These are phyloP conservation scores for Prietella phreatophila DNA, from an alignment of 2,113 vertebrate genomes.

Conservation along the genomic window DNA sequence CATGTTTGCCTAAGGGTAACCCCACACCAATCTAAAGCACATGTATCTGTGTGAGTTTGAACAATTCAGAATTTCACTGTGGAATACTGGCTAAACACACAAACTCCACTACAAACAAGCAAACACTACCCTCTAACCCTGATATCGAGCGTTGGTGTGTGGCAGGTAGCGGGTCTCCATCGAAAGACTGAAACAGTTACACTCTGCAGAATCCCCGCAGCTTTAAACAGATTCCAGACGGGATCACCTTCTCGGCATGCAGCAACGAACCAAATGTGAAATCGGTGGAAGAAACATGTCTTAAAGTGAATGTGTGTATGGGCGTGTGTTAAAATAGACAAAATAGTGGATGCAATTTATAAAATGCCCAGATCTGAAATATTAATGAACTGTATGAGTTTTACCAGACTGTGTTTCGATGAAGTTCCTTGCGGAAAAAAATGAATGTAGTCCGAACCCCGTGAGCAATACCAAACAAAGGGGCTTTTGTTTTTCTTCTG, in stretches of 20 bases:
- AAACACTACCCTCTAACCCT: background rate
- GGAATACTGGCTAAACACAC: constrained; percentile 4
- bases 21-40: constrained; percentile 16
- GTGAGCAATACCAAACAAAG: constrained; percentile 47
- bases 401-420: constrained; percentile 25
- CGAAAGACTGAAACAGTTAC: background rate
- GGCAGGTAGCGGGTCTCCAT: constrained; percentile 4
- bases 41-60: background rate
- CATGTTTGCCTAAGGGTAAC: constrained; percentile 4
- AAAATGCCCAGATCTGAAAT: constrained; percentile 21
- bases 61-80: background rate
- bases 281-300: constrained; percentile 25
- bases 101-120: constrained; percentile 4
- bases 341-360: constrained; percentile 37
- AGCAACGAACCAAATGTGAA: constrained; percentile 35
- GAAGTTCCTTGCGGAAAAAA: background rate
- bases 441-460: constrained; percentile 32
- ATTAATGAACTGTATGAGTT: background rate
- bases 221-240: constrained; percentile 22
- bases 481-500: constrained; percentile 33
- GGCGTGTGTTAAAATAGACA: background rate
- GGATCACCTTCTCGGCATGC: constrained; percentile 26
- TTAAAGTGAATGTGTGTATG: constrained; percentile 31
- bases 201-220: constrained; percentile 6
- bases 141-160: background rate